Conservation (phyloP, 2,113 vertebrate species). For the Saguinus imperator region DNA sequence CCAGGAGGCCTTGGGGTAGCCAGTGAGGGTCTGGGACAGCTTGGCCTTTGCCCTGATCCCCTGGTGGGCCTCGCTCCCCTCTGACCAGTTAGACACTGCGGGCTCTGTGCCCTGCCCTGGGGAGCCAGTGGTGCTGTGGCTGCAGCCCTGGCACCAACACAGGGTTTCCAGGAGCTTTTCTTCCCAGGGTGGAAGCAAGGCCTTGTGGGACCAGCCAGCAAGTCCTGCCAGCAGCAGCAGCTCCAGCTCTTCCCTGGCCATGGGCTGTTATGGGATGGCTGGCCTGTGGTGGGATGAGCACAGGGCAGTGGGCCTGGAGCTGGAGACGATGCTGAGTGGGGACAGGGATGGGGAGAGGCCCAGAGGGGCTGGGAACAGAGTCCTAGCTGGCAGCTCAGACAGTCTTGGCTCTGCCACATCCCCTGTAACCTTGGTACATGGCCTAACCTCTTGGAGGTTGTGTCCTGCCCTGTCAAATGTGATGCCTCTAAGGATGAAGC, state of each 20-base stretch:
- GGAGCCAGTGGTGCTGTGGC: neutral
- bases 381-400: accelerated
- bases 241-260: neutral
- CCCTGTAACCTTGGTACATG: neutral
- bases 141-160: neutral
- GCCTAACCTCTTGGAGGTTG: neutral
- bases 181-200: neutral
- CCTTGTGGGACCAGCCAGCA: accelerated
- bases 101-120: neutral
- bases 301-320: neutral
- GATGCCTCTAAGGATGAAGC: neutral
- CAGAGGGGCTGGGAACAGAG: accelerated
- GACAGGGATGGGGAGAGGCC: neutral
- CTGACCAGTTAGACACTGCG: neutral
- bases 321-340: neutral
- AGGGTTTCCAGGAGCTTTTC: neutral
- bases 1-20: neutral
- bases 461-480: neutral
- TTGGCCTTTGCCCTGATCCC: neutral
- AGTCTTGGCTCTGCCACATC: neutral
- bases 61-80: neutral
- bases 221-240: neutral
- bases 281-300: neutral
- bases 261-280: neutral
- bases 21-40: neutral